Base-by-base conservation (phyloP, 2,888 invertebrate genomes). In the Callosobruchus maculatus region DNA sequence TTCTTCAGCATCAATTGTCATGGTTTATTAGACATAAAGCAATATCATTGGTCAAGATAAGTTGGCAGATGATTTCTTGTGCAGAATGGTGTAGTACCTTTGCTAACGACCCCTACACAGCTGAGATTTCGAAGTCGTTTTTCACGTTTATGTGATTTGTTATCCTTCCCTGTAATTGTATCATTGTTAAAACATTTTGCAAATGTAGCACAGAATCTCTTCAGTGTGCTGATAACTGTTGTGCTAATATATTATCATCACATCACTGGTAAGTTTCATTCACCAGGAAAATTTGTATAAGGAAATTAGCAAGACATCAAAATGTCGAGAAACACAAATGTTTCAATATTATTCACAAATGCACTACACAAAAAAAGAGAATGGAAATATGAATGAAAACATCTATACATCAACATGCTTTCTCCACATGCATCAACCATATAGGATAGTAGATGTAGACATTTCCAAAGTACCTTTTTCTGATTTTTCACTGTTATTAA, bases 81-180 rank as follows among this genome's bases (percentile, higher is more conserved):
- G 78, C 49, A 49, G 49, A 49, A 49, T 49, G 49, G 49, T 75
- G 73, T 79, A 81, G 84, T 89, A 89, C 89, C 89, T 89, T 89
- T 89, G 84, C 85, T 87, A 81, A 87, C 84, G 85, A 88, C 89
- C 85, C 88, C 88, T 84, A 88, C 88, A 88, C 91, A 91, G 90
- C 90, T 91, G 86, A 91, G 89, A 87, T 90, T 90, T 87, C 90
- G 89, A 83, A 91, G 90, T 84, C 89, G 88, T 88, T 90, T 90
- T 85, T 85, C 87, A 87, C 88, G 86, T 88, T 89, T 88, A 88
- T 88, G 83, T 83, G 81, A 83, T 84, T 86, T 86, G 85, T 83
- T 85, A 83, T 84, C 85, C 84, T 85, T 85, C 81, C 86, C 85
- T 87, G 85, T 81, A 86, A 86, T 49, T 82, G 80, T 79, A 83